Percentiles rank a stretch among this genome's conserved stretches.
phyloP scores from a whole-genome alignment of 2,113 vertebrate species.

The Vulpes vulpes region DNA sequence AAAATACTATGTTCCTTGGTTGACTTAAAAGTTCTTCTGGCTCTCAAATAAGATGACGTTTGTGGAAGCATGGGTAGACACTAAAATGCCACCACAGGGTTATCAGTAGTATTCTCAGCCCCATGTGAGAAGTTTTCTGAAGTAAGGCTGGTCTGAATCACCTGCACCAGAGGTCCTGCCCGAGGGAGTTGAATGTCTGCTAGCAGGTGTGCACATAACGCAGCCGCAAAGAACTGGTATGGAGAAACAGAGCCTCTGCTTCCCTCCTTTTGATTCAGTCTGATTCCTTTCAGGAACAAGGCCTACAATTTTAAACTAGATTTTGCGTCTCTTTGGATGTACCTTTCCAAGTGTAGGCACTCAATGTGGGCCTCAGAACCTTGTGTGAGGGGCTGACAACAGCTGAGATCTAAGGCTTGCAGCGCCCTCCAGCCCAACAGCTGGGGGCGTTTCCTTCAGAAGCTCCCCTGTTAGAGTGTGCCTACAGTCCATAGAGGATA shows the following conservation, averaged over 20 bases:
- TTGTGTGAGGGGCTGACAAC: neutral
- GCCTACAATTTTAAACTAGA: neutral
- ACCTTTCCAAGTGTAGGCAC: neutral
- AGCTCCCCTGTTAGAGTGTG: neutral
- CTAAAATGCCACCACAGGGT: neutral
- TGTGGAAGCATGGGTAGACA: neutral
- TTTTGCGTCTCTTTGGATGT: neutral
- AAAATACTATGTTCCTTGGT: neutral
- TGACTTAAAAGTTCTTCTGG: neutral
- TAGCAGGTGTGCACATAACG: accelerated
- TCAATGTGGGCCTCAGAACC: neutral
- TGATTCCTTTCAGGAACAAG: neutral
- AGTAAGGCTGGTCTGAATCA: neutral
- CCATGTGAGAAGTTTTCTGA: neutral
- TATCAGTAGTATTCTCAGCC: too few relatives aligned
- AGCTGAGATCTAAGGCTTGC: neutral
- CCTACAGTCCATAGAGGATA: neutral
- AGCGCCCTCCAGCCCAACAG: neutral
- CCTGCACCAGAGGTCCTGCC: accelerated
- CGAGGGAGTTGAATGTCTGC: neutral
- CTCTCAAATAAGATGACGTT: neutral
- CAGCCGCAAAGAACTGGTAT: too few relatives aligned
- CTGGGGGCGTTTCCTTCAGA: neutral
- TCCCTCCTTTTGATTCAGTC: neutral
- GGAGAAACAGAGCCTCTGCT: neutral